Conservation (phyloP, 2,113 vertebrate species). For the Psettodes erumei region DNA sequence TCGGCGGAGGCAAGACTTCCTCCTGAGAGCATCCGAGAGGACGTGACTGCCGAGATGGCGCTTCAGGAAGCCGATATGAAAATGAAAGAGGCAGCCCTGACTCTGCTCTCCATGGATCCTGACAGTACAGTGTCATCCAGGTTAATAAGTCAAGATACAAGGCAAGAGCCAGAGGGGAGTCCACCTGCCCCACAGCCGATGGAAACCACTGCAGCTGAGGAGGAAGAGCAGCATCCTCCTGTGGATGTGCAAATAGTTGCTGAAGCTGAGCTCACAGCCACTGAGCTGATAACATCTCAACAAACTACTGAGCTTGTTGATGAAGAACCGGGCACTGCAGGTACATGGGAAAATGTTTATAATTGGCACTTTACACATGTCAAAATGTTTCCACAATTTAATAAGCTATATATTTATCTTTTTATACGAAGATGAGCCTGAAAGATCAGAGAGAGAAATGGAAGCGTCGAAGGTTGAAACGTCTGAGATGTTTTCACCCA, state of each 20-base stretch:
- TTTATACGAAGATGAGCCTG: constrained; percentile 47
- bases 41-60: constrained; percentile 27
- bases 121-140: constrained; percentile 65
- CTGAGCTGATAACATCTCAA: constrained; percentile 14
- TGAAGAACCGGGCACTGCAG: constrained; percentile 30
- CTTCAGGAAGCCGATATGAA: constrained; percentile 80
- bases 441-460: constrained; percentile 15
- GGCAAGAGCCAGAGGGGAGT: constrained; percentile 10
- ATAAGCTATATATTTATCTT: not conserved
- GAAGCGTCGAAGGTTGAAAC: not conserved
- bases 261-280: not conserved
- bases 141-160: constrained; percentile 32
- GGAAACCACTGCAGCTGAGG: constrained; percentile 14
- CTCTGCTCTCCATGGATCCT: constrained; percentile 86
- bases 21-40: not conserved
- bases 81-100: constrained; percentile 85
- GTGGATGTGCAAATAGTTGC: not conserved
- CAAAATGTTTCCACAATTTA: not conserved
- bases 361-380: not conserved
- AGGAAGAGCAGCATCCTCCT: constrained; percentile 4
- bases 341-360: constrained; percentile 38
- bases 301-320: constrained; percentile 3
- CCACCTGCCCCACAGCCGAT: not conserved
- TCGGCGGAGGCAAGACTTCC: constrained; percentile 70
- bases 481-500: constrained; percentile 1